Evolutionary conservation across 2,888 invertebrate species (phyloP).

Genomic region (Meteorus colon): DNA sequence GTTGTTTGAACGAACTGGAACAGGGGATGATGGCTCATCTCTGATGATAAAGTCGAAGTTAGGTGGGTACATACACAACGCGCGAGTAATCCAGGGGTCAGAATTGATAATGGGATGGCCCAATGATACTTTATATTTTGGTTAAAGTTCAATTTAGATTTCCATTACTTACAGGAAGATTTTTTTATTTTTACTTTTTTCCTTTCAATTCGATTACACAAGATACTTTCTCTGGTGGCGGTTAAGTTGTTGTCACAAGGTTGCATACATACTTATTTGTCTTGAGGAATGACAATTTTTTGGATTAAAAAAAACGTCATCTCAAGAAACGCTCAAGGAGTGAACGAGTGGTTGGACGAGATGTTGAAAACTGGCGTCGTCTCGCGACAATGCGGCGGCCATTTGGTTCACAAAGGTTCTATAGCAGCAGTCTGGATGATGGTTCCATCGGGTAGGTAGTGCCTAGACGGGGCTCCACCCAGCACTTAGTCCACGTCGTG

Average conservation of each 20-base stretch:
- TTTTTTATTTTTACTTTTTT: background rate
- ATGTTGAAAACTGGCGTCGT: slow-evolving; percentile 41
- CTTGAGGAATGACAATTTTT: slow-evolving; percentile 10
- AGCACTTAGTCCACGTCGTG: slow-evolving; percentile 77
- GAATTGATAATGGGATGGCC: background rate
- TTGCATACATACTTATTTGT: slow-evolving; percentile 8
- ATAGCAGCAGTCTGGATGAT: slow-evolving; percentile 62
- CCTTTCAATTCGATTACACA: background rate
- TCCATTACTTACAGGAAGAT: background rate
- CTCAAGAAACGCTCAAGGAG: slow-evolving; percentile 19
- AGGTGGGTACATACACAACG: background rate
- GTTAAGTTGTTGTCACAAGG: background rate
- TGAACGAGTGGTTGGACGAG: slow-evolving; percentile 18
- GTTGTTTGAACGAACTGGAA: slow-evolving; percentile 8
- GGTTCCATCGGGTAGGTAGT: slow-evolving; percentile 72
- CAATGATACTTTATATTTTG: background rate
- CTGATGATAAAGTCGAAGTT: background rate
- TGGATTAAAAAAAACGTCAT: slow-evolving; percentile 8
- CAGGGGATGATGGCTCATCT: slow-evolving; percentile 3
- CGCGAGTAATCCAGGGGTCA: background rate
- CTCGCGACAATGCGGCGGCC: slow-evolving; percentile 59
- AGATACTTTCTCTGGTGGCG: background rate
- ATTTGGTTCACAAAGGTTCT: slow-evolving; percentile 61
- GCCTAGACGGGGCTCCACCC: slow-evolving; percentile 73
- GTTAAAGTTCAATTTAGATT: background rate